These are phyloP conservation scores for Luperina nickerlii DNA, from an alignment of 2,888 invertebrate species.

Conservation along the genomic window DNA sequence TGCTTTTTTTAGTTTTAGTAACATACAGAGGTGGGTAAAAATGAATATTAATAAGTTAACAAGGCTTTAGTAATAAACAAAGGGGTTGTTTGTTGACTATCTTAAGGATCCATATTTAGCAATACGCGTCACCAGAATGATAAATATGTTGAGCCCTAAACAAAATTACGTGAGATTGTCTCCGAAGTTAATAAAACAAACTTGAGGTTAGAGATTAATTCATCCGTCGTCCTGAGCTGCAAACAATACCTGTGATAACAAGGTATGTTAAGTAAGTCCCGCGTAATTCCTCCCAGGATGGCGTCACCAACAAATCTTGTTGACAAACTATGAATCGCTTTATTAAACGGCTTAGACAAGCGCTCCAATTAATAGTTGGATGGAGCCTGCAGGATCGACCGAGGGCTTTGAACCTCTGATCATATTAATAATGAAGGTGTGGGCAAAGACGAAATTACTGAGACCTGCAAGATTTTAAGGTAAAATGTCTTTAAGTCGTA, in stretches of 20 bases:
- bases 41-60: neutral
- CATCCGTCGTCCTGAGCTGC: conserved; percentile 22
- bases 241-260: conserved; percentile 56
- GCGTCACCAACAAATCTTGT: conserved; percentile 49
- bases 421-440: neutral
- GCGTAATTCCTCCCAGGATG: conserved; percentile 20
- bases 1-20: too few species aligned
- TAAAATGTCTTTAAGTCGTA: neutral
- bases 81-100: neutral
- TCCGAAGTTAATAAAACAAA: conserved; percentile 45
- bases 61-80: neutral
- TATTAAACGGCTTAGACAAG: conserved; percentile 54
- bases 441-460: neutral
- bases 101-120: neutral
- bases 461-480: neutral
- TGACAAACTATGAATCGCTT: conserved; percentile 60
- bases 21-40: neutral
- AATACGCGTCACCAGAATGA: conserved; percentile 13
- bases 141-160: conserved; percentile 34
- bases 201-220: conserved; percentile 44
- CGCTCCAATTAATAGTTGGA: conserved; percentile 41
- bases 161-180: conserved; percentile 46
- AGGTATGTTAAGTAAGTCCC: conserved; percentile 44
- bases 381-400: neutral
- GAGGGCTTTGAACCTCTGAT: neutral